Evolutionary conservation across 1,140 invertebrate species (phyloP), one percentile per base, ranked within the genome.

Genomic region (Lineus longissimus): DNA sequence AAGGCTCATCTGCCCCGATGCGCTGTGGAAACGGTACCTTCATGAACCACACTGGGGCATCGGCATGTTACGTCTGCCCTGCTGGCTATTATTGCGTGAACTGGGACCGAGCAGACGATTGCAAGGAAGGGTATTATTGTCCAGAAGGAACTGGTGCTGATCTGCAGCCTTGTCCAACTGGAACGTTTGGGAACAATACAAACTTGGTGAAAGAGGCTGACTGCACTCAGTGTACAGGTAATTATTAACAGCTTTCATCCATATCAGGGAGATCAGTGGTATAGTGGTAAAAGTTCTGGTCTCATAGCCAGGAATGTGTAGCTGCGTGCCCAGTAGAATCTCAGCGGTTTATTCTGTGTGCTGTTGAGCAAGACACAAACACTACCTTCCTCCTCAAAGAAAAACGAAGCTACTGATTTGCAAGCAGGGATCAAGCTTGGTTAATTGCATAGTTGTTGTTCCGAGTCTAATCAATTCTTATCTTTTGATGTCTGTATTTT

Each of bases 221-320:
- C 23, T 79, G 77, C 65, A 77, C 76, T 19, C 69, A 63, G 19
- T 79, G 77, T 61, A 75, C 75, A 72, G 77, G 77, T 79, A 64
- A 60, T 59, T 55, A 40, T 7, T 22, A 15, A 4, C 4, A 7
- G 36, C 22, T 59, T 19, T 23, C 54, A 58, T 60, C n/a, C n/a
- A n/a, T n/a, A n/a, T n/a, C n/a, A n/a, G n/a, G n/a, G n/a, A n/a
- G n/a, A n/a, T n/a, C n/a, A n/a, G n/a, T n/a, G n/a, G n/a, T n/a
- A n/a, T n/a, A n/a, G n/a, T n/a, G n/a, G n/a, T n/a, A 0, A n/a
- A n/a, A 45, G 17, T 15, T 59, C 27, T 17, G 13, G 13, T 43
- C 13, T 43, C 0, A 17, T 13, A n/a, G 19, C n/a, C n/a, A n/a
- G 17, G 23, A 19, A 13, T 55, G 15, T 55, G 51, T 43, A n/a